Conservation (phyloP, 2,113 vertebrate genomes). For the Calyptomena viridis region DNA sequence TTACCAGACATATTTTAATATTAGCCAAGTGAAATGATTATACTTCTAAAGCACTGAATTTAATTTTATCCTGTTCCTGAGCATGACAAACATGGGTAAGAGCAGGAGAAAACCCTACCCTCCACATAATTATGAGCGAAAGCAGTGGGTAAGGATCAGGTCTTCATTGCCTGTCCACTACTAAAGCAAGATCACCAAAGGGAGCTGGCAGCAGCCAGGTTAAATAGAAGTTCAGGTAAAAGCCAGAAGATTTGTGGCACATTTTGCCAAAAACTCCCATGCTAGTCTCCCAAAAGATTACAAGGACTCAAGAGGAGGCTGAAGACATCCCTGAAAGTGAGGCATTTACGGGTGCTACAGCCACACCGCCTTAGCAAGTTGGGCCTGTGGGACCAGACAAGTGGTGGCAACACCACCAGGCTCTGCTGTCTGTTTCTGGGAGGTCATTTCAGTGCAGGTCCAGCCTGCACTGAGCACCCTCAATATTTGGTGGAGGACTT, state of each 20-base stretch:
- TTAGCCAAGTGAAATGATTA: background rate
- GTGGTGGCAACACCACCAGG: background rate
- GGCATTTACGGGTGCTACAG: background rate
- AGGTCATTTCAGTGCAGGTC: background rate
- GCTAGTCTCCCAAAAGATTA: background rate
- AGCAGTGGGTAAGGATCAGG: background rate
- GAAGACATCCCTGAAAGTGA: background rate
- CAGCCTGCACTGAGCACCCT: background rate
- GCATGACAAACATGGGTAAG: background rate
- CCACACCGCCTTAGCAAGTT: background rate
- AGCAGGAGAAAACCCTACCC: background rate
- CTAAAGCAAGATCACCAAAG: background rate
- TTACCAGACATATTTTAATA: background rate
- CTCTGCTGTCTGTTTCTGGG: background rate
- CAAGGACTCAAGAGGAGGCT: background rate
- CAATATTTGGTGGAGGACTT: background rate
- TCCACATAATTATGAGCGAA: background rate
- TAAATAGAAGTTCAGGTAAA: background rate
- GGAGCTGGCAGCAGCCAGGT: background rate
- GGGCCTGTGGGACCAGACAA: background rate
- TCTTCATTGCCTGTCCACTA: background rate
- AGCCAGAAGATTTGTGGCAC: background rate
- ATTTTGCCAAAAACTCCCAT: background rate
- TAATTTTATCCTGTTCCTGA: background rate
- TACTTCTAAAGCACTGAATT: background rate